Evolutionary conservation across 2,797 vertebrate species (phyloP).

Genomic region (Sylvia borin): DNA sequence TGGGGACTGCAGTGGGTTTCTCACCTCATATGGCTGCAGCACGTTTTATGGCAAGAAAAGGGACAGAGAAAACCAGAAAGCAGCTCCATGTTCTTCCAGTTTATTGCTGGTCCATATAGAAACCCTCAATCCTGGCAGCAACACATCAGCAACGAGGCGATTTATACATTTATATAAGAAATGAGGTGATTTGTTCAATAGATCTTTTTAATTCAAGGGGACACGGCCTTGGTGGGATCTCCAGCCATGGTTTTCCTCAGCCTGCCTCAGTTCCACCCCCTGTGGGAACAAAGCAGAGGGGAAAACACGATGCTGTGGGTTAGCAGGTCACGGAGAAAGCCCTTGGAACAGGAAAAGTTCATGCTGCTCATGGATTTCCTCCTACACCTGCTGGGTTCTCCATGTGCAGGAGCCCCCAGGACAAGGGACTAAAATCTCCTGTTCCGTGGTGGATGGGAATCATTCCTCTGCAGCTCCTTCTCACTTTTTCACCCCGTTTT

Average conservation of each 20-base stretch:
- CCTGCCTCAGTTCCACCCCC: neutral
- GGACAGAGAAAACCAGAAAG: neutral
- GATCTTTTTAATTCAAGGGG: neutral
- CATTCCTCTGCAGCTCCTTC: neutral
- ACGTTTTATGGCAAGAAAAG: neutral
- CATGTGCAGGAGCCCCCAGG: neutral
- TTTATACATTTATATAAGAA: neutral
- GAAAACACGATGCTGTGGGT: too few species aligned
- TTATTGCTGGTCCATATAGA: neutral
- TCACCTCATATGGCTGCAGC: neutral
- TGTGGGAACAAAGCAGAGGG: neutral
- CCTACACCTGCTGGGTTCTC: neutral
- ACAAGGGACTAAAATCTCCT: neutral
- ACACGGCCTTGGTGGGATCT: neutral
- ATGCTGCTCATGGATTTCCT: neutral
- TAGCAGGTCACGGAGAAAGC: neutral
- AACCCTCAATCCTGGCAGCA: neutral
- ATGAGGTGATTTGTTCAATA: neutral
- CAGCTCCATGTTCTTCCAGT: neutral
- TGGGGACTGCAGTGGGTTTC: neutral
- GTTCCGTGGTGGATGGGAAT: neutral
- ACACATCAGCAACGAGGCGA: neutral
- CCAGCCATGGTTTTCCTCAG: neutral
- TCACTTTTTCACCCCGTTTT: neutral
- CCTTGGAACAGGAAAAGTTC: neutral